phyloP scores from a whole-genome alignment of 2,797 vertebrate genomes.

The Pelodytes ibericus region DNA sequence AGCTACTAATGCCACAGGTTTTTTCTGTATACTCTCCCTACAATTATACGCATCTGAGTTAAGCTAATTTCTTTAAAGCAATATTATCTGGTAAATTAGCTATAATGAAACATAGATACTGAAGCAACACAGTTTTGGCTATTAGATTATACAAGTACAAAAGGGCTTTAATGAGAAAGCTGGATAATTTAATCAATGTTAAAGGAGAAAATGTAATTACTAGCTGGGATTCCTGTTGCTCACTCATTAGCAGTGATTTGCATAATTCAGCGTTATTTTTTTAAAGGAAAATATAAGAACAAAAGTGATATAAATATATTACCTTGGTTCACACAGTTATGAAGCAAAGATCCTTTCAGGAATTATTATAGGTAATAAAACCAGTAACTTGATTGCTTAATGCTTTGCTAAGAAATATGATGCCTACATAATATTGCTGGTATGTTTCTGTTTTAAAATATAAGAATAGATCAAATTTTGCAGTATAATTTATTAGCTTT shows the following conservation, averaged over 20 bases:
- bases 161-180: constrained; percentile 48
- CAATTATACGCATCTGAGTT: constrained; percentile 20
- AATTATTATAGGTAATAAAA: constrained; percentile 33
- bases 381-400: not conserved
- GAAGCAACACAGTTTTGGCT: constrained; percentile 21
- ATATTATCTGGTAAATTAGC: constrained; percentile 49
- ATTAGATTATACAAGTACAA: constrained; percentile 36
- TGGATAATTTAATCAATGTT: constrained; percentile 52
- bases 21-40: not conserved
- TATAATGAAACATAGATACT: constrained; percentile 42
- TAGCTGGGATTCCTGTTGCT: constrained; percentile 43
- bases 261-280: constrained; percentile 40
- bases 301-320: constrained; percentile 36
- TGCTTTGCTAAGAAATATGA: constrained; percentile 17
- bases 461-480: constrained; percentile 13
- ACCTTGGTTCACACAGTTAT: constrained; percentile 21
- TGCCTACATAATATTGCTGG: not conserved
- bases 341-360: constrained; percentile 27
- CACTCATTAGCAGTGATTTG: constrained; percentile 41
- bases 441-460: constrained; percentile 5
- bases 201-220: constrained; percentile 49
- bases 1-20: not conserved
- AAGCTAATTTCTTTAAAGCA: constrained; percentile 37
- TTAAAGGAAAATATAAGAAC: constrained; percentile 30
- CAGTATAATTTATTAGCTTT: not conserved